Percentiles rank a stretch among this genome's conserved stretches.
These are phyloP conservation scores for Pseudolaguvia tuberculata DNA, from an alignment of 2,113 vertebrate species.

Conservation along the genomic window DNA sequence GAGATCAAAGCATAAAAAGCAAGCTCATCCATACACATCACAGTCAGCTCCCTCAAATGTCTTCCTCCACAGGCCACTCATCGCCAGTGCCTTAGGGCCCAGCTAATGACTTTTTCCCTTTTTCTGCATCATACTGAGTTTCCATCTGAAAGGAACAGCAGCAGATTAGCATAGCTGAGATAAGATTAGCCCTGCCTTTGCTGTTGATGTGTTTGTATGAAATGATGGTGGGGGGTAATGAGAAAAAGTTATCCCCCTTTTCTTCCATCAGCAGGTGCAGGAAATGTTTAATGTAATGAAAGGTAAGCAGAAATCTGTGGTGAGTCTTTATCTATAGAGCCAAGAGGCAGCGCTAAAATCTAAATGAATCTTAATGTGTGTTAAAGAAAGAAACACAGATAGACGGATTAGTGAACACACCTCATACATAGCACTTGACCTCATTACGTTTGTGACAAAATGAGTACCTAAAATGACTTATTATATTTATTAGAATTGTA, in stretches of 20 bases:
- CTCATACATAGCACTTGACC: constrained; percentile 5
- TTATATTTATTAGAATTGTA: no score
- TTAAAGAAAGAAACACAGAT: constrained; percentile 8
- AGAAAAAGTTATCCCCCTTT: constrained; percentile 42
- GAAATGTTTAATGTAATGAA: constrained; percentile 61
- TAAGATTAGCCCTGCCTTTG: constrained; percentile 61
- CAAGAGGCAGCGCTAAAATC: constrained; percentile 9
- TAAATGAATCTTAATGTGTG: constrained; percentile 22
- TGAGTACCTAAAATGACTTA: neutral
- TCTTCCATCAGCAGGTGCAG: constrained; percentile 49
- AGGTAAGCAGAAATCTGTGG: constrained; percentile 54
- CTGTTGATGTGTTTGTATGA: constrained; percentile 52
- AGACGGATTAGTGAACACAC: constrained; percentile 28
- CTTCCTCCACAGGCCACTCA: constrained; percentile 17
- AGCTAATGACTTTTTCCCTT: constrained; percentile 52
- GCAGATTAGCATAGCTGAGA: constrained; percentile 69
- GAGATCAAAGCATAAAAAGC: constrained; percentile 34
- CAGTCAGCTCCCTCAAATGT: constrained; percentile 38
- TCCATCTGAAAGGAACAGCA: constrained; percentile 52
- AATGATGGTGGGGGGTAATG: constrained; percentile 45
- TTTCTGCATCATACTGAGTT: constrained; percentile 57
- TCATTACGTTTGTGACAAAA: neutral
- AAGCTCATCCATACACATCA: constrained; percentile 45
- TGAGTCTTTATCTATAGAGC: constrained; percentile 59
- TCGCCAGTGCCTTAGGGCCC: constrained; percentile 42